Base-by-base conservation (phyloP, 2,113 vertebrate genomes). In the Planiliza haematocheilus region DNA sequence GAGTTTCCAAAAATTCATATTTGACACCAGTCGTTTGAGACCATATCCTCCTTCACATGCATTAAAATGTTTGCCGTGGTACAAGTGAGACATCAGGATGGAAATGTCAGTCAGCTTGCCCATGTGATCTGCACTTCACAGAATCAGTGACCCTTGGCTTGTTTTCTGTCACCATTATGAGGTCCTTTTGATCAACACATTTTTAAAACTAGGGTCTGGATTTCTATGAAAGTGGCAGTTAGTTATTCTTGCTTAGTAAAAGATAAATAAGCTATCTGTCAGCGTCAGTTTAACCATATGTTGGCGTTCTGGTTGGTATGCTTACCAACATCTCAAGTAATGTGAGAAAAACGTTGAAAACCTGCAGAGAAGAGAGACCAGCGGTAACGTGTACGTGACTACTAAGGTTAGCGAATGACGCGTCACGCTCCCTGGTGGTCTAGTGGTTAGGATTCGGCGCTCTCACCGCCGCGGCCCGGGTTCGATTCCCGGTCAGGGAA, bases 401-500 rank as follows among this genome's bases (percentile, higher is more conserved):
- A 5, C 24, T 30, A 30, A 30, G 3, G 2, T 30, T 30, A 30
- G 24, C 24, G n/a, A n/a, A n/a, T n/a, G n/a, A n/a, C n/a, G n/a
- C n/a, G n/a, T n/a, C n/a, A n/a, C n/a, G n/a, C n/a, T 30, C 24
- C 24, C 24, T 30, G 24, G 24, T 20, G 46, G n/a, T 49, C 46
- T 4, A n/a, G 2, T 49, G 17, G 46, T 81, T 91, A 88, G 84
- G 86, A 91, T 91, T 91, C 79, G 77, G 80, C 7, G 85, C 63
- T 68, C 87, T 91, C 90, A 89, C 91, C 41, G 49, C 76, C 18
- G 79, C 73, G 17, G 79, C 74, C 88, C 70, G 82, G 11, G 88
- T 89, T 91, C 90, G 81, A 72, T 87, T 93, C 74, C 86, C 84
- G 88, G 80, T 88, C 59, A 82, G 77, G 11, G 56, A 93, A 85